Conservation (phyloP, 2,888 invertebrate species). For the Nebria salina region DNA sequence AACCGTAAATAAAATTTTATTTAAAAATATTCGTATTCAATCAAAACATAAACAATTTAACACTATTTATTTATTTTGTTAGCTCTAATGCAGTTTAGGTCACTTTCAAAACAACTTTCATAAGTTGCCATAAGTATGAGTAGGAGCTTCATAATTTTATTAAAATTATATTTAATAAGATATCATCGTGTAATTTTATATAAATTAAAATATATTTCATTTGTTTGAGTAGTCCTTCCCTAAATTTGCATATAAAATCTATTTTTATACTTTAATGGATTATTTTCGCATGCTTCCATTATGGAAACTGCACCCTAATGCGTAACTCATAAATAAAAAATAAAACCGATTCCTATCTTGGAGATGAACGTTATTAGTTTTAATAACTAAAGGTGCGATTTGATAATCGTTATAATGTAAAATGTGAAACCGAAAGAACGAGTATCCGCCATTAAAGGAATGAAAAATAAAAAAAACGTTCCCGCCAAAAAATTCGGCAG, state of each 20-base stretch:
- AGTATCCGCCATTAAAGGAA: not conserved
- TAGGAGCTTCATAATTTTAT: no score
- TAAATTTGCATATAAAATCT: not conserved
- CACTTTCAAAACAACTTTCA: no score
- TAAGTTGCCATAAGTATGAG: no score
- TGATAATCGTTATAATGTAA: not conserved
- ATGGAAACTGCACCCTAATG: not conserved
- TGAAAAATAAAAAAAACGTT: not conserved
- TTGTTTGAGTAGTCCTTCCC: not conserved
- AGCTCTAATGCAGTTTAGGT: no score
- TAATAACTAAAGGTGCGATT: no score
- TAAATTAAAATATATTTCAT: not conserved
- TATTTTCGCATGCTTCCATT: not conserved
- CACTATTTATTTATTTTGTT: no score
- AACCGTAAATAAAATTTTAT: not conserved
- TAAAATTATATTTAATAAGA: no score
- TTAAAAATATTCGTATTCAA: no score
- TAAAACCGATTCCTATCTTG: not conserved
- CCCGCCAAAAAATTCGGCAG: conserved; percentile 13
- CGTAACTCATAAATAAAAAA: not conserved
- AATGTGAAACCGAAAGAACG: not conserved
- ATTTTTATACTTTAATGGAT: not conserved
- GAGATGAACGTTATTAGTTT: not conserved
- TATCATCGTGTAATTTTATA: no score
- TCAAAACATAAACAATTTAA: no score